These are phyloP conservation scores for Drosophila cracens DNA, from an alignment of 2,888 invertebrate species.

Conservation along the genomic window DNA sequence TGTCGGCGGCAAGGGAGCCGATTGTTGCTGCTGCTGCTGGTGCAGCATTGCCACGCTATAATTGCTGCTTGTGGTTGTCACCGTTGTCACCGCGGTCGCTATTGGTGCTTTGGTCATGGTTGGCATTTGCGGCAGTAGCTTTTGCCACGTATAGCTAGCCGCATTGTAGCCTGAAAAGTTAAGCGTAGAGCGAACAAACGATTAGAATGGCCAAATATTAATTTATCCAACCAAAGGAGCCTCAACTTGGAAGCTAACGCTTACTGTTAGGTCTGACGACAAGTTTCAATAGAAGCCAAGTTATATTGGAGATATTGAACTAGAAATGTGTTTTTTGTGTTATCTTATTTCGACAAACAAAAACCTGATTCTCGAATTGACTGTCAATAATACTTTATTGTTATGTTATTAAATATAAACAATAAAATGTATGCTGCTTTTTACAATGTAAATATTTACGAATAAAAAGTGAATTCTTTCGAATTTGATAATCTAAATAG, in stretches of 20 bases:
- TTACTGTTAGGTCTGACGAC: not conserved
- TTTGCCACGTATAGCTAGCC: conserved; percentile 85
- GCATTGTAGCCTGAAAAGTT: conserved; percentile 82
- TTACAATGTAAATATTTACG: not conserved
- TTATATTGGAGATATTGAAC: not conserved
- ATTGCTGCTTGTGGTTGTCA: conserved; percentile 64
- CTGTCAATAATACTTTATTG: not conserved
- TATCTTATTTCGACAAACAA: not conserved
- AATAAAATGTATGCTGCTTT: not conserved
- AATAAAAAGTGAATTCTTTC: not conserved
- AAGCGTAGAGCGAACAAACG: not conserved
- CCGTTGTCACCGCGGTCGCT: conserved; percentile 51
- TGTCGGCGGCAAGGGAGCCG: conserved; percentile 13
- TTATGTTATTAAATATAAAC: not conserved
- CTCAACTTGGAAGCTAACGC: not conserved
- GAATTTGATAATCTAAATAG: not conserved
- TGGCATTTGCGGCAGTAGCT: conserved; percentile 83
- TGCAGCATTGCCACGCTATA: conserved; percentile 77
- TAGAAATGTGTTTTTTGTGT: not conserved
- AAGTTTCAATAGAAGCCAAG: not conserved
- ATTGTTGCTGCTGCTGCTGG: conserved; percentile 59
- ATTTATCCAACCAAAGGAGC: not conserved
- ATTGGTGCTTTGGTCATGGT: conserved; percentile 67
- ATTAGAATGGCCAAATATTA: not conserved
- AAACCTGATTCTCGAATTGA: not conserved